Base-by-base conservation (phyloP, 2,113 vertebrate genomes). In the Zingel zingel region DNA sequence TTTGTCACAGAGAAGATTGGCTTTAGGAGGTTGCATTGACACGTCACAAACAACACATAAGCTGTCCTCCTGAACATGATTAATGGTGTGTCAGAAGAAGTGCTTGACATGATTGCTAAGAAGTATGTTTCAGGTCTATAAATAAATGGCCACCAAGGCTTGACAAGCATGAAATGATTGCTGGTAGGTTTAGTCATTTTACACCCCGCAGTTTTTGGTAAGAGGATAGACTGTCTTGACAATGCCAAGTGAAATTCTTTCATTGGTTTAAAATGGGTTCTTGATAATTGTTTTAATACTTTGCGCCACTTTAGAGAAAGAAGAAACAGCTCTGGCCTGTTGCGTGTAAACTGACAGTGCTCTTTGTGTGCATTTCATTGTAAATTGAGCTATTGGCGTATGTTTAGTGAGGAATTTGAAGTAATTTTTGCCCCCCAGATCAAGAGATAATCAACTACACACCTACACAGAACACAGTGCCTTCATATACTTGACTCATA, bases 101-200 rank as follows among this genome's bases (percentile, higher is more conserved):
- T 19, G 23, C 77, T 73, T 54, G 69, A 85, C 65, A 45, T 63
- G 58, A 86, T 61, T 77, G 27, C 30, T n/a, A 53, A 76, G 54
- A 82, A 45, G 18, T 62, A 64, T 6, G 0, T 25, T 6, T 36
- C 21, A 65, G 78, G 12, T 54, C 61, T 74, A 66, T 85, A 58
- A 75, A 83, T 72, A 79, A 62, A 74, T 68, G 36, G 48, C 70
- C 19, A 6, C 68, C 33, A 21, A n/a, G 71, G 16, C 64, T 70
- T 75, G 77, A 66, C 69, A 61, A 64, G 67, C 73, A 65, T 69
- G 57, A 83, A 75, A 78, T 43, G 21, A 15, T 76, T 66, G 15
- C 30, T 77, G 11, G 16, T 67, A 71, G 14, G 54, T 72, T 81
- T 68, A 45, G 53, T 67, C 14, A 71, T 81, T 87, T 69, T 36